These are phyloP conservation scores for Pterostichus madidus DNA, from an alignment of 2,888 invertebrate genomes.

Conservation along the genomic window DNA sequence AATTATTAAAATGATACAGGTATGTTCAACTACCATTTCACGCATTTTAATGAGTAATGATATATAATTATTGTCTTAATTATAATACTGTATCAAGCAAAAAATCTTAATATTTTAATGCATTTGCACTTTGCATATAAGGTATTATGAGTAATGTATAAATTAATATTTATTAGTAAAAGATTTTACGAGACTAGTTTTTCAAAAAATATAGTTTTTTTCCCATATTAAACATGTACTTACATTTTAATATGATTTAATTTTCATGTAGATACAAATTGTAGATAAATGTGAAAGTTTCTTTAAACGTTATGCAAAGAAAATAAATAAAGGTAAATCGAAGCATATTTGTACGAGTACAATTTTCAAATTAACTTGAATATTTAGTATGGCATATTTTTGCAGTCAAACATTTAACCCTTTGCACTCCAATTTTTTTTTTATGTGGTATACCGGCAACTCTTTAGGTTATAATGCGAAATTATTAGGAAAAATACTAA, in stretches of 20 bases:
- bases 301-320: no score
- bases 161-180: constrained; percentile 6
- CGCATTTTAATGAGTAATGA: constrained; percentile 21
- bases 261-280: no score
- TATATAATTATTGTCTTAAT: constrained; percentile 28
- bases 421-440: no score
- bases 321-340: no score
- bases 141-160: not conserved
- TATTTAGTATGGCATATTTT: no score
- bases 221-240: not conserved
- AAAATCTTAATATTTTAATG: not conserved
- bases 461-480: no score
- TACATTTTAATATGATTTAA: not conserved
- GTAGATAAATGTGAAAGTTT: no score
- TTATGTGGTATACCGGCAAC: no score
- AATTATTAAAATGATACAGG: constrained; percentile 9
- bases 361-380: no score
- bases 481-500: no score
- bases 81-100: not conserved
- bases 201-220: not conserved
- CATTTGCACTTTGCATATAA: not conserved
- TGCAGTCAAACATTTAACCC: no score
- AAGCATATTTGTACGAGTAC: no score
- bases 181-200: not conserved
- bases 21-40: constrained; percentile 12